Percentiles rank a stretch among this genome's conserved stretches.
phyloP scores from a whole-genome alignment of 2,888 invertebrate genomes.

The Meloe dianella region DNA sequence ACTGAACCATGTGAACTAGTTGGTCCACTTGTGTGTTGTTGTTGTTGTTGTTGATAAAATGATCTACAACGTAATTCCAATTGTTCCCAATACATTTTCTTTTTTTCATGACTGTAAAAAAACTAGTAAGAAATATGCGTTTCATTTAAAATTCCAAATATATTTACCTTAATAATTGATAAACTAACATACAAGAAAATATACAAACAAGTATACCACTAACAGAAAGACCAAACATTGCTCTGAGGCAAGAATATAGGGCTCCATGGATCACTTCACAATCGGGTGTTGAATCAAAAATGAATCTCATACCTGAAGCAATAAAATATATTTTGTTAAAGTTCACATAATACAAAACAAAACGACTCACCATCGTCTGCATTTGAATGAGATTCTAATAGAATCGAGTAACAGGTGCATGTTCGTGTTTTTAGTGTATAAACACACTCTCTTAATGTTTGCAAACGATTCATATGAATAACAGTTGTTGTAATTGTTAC shows the following conservation, averaged over 20 bases:
- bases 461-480: slow-evolving; percentile 88
- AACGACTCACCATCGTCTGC: slow-evolving; percentile 66
- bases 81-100: slow-evolving; percentile 96
- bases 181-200: slow-evolving; percentile 91
- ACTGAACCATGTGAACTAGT: slow-evolving; percentile 56
- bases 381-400: slow-evolving; percentile 70
- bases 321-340: slow-evolving; percentile 34
- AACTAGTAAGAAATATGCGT: background rate
- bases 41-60: slow-evolving; percentile 71
- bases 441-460: slow-evolving; percentile 85
- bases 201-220: slow-evolving; percentile 90
- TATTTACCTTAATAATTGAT: slow-evolving; percentile 78
- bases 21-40: slow-evolving; percentile 49
- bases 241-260: slow-evolving; percentile 84
- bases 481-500: slow-evolving; percentile 91
- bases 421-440: slow-evolving; percentile 81
- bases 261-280: slow-evolving; percentile 92
- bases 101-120: slow-evolving; percentile 78
- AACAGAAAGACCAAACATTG: slow-evolving; percentile 89
- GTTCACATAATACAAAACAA: background rate
- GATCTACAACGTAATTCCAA: slow-evolving; percentile 83
- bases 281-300: slow-evolving; percentile 85
- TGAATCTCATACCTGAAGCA: slow-evolving; percentile 71
- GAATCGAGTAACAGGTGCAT: slow-evolving; percentile 79
- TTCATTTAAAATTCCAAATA: background rate